phyloP scores from a whole-genome alignment of 2,113 vertebrate species.

The Panthera uncia region DNA sequence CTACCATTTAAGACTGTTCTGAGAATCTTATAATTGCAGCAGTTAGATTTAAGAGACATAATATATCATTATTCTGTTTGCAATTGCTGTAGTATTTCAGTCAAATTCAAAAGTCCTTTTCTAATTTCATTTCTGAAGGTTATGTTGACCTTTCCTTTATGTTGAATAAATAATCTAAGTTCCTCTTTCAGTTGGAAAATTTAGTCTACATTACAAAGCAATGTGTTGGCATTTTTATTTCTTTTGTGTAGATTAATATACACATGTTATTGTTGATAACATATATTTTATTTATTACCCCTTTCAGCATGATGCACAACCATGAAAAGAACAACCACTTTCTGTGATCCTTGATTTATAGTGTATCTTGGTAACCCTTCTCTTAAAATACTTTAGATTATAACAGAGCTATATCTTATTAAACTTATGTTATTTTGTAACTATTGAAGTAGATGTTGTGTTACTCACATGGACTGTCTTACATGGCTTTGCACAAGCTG shows the following conservation, averaged over 20 bases:
- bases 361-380: background rate
- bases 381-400: background rate
- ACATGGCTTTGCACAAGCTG: background rate
- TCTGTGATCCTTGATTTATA: background rate
- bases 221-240: background rate
- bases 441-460: background rate
- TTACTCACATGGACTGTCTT: background rate
- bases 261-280: background rate
- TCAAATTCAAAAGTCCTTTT: constrained; percentile 53
- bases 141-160: constrained; percentile 60
- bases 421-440: background rate
- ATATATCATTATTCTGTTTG: constrained; percentile 72
- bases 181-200: background rate
- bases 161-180: constrained; percentile 38
- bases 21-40: constrained; percentile 65
- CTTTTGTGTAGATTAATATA: background rate
- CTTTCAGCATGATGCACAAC: background rate
- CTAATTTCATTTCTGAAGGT: constrained; percentile 59
- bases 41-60: constrained; percentile 63
- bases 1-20: constrained; percentile 70
- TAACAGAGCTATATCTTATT: background rate
- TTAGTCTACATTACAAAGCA: background rate
- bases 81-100: constrained; percentile 56
- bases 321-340: background rate
- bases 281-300: background rate